Conservation (phyloP, 2,797 vertebrate genomes). For the Delichon dasypus region DNA sequence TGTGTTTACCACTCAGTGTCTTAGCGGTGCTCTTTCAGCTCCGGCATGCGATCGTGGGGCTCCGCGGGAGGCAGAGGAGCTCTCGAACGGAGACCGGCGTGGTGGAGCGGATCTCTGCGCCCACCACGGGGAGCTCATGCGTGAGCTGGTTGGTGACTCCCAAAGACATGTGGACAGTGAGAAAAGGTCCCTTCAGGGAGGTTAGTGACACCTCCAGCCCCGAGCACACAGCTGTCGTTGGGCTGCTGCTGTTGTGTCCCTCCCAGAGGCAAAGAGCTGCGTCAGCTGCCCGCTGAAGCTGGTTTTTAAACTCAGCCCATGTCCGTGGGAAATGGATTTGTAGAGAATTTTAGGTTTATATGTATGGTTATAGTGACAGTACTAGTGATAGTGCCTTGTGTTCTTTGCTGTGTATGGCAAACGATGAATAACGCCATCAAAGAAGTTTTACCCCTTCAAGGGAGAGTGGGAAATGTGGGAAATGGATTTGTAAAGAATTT, state of each 20-base stretch:
- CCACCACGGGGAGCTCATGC: accelerated
- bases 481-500: not conserved
- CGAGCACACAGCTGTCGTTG: not conserved
- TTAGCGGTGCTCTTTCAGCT: slow-evolving; percentile 36
- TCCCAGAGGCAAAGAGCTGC: slow-evolving; percentile 7
- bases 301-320: not conserved
- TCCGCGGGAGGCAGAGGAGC: not conserved
- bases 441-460: not conserved
- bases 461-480: not conserved
- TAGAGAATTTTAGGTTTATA: not conserved
- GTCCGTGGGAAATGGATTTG: not conserved
- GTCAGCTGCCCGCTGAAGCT: not conserved
- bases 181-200: not conserved
- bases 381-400: not conserved
- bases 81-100: accelerated
- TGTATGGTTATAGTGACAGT: not conserved
- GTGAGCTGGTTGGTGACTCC: not conserved
- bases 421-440: not conserved
- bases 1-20: slow-evolving; percentile 58
- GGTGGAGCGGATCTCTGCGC: accelerated
- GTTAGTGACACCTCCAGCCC: not conserved
- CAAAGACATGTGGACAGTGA: not conserved
- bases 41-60: not conserved
- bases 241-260: not conserved
- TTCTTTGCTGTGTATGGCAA: not conserved